Evolutionary conservation across 2,113 vertebrate genomes (phyloP).

Genomic region (Pituophis catenifer): DNA sequence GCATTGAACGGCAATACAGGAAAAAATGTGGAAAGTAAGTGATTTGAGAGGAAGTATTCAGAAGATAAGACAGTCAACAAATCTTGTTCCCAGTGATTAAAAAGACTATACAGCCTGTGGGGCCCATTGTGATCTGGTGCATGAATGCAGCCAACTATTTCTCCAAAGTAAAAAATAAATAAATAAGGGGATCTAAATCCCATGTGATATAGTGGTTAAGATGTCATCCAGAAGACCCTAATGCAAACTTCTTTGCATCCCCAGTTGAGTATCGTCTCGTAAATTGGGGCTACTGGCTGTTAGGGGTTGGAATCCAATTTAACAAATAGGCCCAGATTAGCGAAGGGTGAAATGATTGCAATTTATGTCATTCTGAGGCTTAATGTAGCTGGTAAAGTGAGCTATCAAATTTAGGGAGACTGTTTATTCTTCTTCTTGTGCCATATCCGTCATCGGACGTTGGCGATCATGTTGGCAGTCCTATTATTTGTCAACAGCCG

Average conservation of each 20-base stretch:
- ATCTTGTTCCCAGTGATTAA: background rate
- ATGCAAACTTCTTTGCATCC: background rate
- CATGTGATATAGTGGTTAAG: background rate
- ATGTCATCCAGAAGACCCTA: background rate
- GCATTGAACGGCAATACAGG: slow-evolving; percentile 91
- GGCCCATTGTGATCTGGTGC: background rate
- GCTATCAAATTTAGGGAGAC: too few species aligned
- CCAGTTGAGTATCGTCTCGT: background rate
- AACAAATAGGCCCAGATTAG: background rate
- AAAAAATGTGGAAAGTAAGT: slow-evolving; percentile 95
- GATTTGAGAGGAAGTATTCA: background rate
- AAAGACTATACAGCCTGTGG: background rate
- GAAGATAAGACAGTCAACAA: background rate
- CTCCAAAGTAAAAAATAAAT: background rate
- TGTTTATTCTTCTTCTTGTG: too few species aligned
- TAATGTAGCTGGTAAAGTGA: too few species aligned
- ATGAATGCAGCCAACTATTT: background rate
- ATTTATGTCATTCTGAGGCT: background rate
- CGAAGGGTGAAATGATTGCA: background rate
- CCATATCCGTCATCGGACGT: too few species aligned
- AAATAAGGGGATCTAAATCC: background rate
- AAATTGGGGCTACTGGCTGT: background rate
- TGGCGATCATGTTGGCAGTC: too few species aligned
- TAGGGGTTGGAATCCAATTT: background rate
- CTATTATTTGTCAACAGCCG: too few species aligned